Evolutionary conservation across 2,888 invertebrate genomes (phyloP).

Genomic region (Drosophila antonietae): DNA sequence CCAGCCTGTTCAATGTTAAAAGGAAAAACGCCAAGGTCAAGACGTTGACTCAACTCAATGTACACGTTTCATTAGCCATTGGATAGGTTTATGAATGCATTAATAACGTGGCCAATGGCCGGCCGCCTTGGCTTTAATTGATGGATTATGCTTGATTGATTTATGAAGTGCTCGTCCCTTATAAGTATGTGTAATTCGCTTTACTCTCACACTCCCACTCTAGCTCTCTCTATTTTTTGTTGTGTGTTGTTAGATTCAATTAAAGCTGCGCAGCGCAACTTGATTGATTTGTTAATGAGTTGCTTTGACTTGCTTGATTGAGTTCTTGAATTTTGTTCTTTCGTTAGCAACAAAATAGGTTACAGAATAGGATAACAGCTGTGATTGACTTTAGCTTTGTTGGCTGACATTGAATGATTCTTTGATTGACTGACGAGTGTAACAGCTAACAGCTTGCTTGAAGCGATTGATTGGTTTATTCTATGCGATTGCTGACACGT

Average conservation of each 20-base stretch:
- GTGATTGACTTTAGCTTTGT: not conserved
- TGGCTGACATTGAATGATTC: not conserved
- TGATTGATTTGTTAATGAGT: slow-evolving; percentile 56
- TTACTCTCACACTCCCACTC: not conserved
- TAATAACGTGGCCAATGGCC: slow-evolving; percentile 41
- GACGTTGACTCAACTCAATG: slow-evolving; percentile 26
- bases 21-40: slow-evolving; percentile 37
- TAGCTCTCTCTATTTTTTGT: not conserved
- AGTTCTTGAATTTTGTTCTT: slow-evolving; percentile 11
- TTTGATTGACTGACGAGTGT: not conserved
- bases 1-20: not conserved
- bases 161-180: slow-evolving; percentile 45
- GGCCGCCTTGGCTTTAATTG: slow-evolving; percentile 52
- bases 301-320: slow-evolving; percentile 37
- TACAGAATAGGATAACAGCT: not conserved
- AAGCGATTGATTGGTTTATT: slow-evolving; percentile 22
- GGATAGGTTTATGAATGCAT: slow-evolving; percentile 63
- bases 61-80: slow-evolving; percentile 63
- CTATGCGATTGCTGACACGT: not conserved
- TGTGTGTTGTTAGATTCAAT: slow-evolving; percentile 31
- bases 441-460: not conserved
- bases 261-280: slow-evolving; percentile 41
- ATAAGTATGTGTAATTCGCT: slow-evolving; percentile 7
- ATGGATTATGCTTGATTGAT: slow-evolving; percentile 67
- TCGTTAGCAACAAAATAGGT: not conserved